These are phyloP conservation scores for Girardinichthys multiradiatus DNA, from an alignment of 2,113 vertebrate species.

Conservation along the genomic window DNA sequence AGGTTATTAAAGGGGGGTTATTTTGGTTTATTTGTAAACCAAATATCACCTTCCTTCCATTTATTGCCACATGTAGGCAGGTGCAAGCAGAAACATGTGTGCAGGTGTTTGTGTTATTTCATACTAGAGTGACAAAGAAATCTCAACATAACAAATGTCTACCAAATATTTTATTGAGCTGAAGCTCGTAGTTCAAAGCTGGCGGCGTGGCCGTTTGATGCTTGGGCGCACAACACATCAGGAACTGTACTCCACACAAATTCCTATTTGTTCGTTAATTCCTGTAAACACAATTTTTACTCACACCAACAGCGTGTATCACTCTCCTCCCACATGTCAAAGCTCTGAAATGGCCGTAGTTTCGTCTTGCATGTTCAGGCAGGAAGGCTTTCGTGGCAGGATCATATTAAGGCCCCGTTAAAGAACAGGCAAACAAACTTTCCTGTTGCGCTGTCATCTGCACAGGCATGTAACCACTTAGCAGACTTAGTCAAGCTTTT, in stretches of 20 bases:
- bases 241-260: background rate
- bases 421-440: conserved; percentile 25
- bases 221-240: conserved; percentile 31
- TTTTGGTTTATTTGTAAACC: background rate
- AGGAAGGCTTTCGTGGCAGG: conserved; percentile 9
- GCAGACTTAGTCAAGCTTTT: conserved; percentile 31
- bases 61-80: too few species aligned
- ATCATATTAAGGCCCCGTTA: conserved; percentile 8
- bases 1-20: too few species aligned
- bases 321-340: conserved; percentile 1
- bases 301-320: conserved; percentile 16
- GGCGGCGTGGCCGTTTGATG: conserved; percentile 27
- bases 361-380: conserved; percentile 32
- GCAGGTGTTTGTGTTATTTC: conserved; percentile 14
- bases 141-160: conserved; percentile 27
- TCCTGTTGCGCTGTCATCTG: conserved; percentile 38
- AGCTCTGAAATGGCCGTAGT: conserved; percentile 16
- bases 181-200: conserved; percentile 10
- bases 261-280: conserved; percentile 40
- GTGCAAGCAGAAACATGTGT: conserved; percentile 9
- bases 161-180: conserved; percentile 31
- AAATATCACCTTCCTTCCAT: background rate
- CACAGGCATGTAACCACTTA: conserved; percentile 49
- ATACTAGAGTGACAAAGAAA: conserved; percentile 7
- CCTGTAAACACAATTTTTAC: conserved; percentile 11